A percentile compares a stretch with the other conserved stretches of the same genome.
Conservation (phyloP, 1,140 invertebrate species). For the Bombus soroeensis region DNA sequence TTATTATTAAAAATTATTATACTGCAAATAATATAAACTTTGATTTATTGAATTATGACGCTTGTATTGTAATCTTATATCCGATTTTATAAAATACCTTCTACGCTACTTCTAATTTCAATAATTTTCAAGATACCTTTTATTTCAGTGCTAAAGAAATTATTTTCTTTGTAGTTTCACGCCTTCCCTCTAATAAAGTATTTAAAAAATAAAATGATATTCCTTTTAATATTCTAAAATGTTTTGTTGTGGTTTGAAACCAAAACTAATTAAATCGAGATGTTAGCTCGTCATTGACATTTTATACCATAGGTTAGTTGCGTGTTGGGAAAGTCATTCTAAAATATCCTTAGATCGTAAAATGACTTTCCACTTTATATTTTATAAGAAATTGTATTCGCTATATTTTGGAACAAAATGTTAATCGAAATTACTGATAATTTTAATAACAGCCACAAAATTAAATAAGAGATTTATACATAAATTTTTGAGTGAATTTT, state of each 20-base stretch:
- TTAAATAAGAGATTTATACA: not conserved
- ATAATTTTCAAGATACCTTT: not conserved
- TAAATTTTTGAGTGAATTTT: not conserved
- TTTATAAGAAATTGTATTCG: not conserved
- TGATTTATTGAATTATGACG: not conserved
- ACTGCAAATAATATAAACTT: not conserved
- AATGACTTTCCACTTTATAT: not conserved
- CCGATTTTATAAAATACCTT: not conserved
- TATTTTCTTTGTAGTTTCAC: not conserved
- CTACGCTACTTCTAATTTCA: not conserved
- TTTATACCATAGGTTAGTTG: too few relatives aligned
- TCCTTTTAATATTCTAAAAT: not conserved
- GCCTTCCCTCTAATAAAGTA: not conserved
- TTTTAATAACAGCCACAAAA: not conserved
- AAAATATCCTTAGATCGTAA: not conserved
- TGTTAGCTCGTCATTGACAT: not conserved
- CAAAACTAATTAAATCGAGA: not conserved
- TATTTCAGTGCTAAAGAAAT: not conserved
- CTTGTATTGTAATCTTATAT: not conserved
- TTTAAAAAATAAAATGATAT: not conserved
- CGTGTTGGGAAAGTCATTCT: not conserved
- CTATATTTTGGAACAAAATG: not conserved
- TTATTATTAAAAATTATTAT: not conserved
- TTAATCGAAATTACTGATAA: not conserved
- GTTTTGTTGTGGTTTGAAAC: slow-evolving; percentile 2